These are phyloP conservation scores for Atractosteus spatula DNA, from an alignment of 2,113 vertebrate genomes.

Conservation along the genomic window DNA sequence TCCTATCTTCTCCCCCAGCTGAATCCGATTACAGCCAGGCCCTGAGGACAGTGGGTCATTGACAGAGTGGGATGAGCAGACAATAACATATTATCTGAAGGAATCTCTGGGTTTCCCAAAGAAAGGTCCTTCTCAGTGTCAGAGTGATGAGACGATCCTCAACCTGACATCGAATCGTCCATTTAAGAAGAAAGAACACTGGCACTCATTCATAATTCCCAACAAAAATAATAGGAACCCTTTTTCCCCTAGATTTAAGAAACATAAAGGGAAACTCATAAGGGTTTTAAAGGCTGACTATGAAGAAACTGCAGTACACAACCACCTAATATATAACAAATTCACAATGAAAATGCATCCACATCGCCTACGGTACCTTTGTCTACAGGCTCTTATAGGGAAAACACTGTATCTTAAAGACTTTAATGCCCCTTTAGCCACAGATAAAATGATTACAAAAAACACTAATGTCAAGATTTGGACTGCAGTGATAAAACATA, in stretches of 20 bases:
- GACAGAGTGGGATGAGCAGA: conserved; percentile 72
- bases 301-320: conserved; percentile 70
- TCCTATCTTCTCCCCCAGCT: conserved; percentile 58
- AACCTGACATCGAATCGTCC: conserved; percentile 80
- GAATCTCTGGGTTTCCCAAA: conserved; percentile 78
- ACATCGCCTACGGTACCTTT: too few relatives aligned
- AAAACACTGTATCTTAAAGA: too few relatives aligned
- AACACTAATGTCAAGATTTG: too few relatives aligned
- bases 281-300: conserved; percentile 60
- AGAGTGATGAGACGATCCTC: conserved; percentile 74
- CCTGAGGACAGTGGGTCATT: conserved; percentile 73
- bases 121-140: conserved; percentile 78
- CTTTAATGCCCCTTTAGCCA: too few relatives aligned
- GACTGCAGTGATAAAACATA: too few relatives aligned
- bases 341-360: conserved; percentile 51
- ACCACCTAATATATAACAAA: conserved; percentile 69
- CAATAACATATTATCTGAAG: conserved; percentile 79
- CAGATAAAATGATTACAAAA: too few relatives aligned
- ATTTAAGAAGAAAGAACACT: conserved; percentile 77
- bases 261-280: conserved; percentile 73
- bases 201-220: conserved; percentile 65
- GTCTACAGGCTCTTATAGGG: too few relatives aligned
- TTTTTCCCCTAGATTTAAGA: conserved; percentile 75
- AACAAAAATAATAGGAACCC: conserved; percentile 74
- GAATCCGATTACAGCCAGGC: conserved; percentile 68